Percentiles rank a stretch among this genome's conserved stretches.
Evolutionary conservation across 2,888 invertebrate species (phyloP).

Genomic region (Erpobdella octoculata): DNA sequence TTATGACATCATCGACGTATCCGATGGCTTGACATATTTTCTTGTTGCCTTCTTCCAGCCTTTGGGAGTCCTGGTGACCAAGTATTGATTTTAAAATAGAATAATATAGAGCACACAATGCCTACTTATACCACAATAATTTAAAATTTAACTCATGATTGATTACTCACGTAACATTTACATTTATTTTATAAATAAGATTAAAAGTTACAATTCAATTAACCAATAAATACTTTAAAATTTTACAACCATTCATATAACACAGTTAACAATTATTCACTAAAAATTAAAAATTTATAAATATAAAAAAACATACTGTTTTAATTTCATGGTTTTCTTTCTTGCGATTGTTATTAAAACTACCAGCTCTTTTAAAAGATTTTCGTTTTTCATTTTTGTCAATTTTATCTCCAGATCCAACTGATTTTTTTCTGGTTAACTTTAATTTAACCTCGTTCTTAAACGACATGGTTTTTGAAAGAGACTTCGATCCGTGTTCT

Average conservation of each 20-base stretch:
- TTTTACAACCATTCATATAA: too few relatives aligned
- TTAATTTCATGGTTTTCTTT: neutral
- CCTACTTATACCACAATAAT: too few relatives aligned
- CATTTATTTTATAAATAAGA: too few relatives aligned
- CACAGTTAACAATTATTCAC: too few relatives aligned
- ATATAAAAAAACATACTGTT: slow-evolving; percentile 6
- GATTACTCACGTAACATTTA: too few relatives aligned
- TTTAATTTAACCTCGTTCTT: neutral
- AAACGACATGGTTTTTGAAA: neutral
- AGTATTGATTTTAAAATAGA: too few relatives aligned
- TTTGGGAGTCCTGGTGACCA: slow-evolving; percentile 8
- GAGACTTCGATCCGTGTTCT: neutral
- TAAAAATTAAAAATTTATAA: too few relatives aligned
- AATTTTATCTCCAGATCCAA: slow-evolving; percentile 15
- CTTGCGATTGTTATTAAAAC: slow-evolving; percentile 8
- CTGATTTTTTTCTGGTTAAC: slow-evolving; percentile 14
- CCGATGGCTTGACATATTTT: slow-evolving; percentile 13
- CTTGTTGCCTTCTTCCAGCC: slow-evolving; percentile 14
- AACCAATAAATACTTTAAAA: too few relatives aligned
- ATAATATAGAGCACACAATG: too few relatives aligned
- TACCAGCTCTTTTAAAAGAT: slow-evolving; percentile 20
- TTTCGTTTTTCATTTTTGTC: neutral
- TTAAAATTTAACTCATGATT: too few relatives aligned
- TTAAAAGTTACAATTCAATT: too few relatives aligned
- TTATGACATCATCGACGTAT: slow-evolving; percentile 18